Base-by-base conservation (phyloP, 2,113 vertebrate species). In the Pseudolaguvia tuberculata region DNA sequence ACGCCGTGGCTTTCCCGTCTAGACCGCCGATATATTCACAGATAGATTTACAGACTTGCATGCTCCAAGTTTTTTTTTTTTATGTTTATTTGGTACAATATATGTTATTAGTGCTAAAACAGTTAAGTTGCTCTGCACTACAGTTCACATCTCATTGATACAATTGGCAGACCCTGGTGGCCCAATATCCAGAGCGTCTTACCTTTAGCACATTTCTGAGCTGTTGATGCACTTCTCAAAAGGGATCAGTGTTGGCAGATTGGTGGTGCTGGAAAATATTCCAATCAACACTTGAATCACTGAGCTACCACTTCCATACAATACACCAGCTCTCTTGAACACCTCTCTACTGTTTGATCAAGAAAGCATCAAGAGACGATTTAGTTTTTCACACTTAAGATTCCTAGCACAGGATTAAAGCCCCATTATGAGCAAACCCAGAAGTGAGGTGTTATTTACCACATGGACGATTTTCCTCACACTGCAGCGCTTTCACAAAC, bases 401-500 rank as follows among this genome's bases (percentile, higher is more conserved):
- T 23, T 55, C 21, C 29, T 6, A 14, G 70, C 25, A 1, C 61
- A 21, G 35, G 31, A 18, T 6, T 6, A 27, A 65, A 39, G 4
- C 50, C 50, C 1, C 15, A 31, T 21, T 9, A 31, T 1, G 42
- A 35, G 51, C 7, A 12, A 55, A 51, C 53, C 20, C 53, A 57
- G 27, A 45, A 56, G 51, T 31, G 31, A 53, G 29, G 51, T n/a
- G 8, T 66, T 47, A 56, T 66, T 75, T 56, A 56, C 35, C 61
- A 39, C 61, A 13, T 18, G 50, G 27, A 21, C n/a, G 51, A 13
- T 56, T 42, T 56, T 45, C 18, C 23, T 50, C 29, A 1, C n/a
- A 5, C 72, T 17, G 58, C 59, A 15, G 47, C 14, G 73, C 23
- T 55, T 21, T 59, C 48, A 66, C 78, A 78, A 84, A 87, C 84